phyloP scores from a whole-genome alignment of 2,113 vertebrate genomes.

The Phyllopteryx taeniolatus region DNA sequence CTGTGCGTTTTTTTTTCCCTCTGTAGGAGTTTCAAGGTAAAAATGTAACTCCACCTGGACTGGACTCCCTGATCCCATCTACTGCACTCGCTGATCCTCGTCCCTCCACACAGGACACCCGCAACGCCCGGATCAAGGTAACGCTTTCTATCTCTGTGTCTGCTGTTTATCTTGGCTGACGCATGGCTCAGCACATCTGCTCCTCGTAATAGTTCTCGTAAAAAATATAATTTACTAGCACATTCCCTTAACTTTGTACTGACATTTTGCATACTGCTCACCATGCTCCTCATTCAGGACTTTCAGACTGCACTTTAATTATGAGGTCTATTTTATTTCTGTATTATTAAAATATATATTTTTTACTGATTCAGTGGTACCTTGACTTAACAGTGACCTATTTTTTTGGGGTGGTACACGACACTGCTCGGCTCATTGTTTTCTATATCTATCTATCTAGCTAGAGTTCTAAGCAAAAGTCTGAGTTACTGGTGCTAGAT shows the following conservation, averaged over 20 bases:
- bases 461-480: too few species aligned
- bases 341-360: too few species aligned
- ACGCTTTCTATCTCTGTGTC: constrained; percentile 9
- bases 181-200: constrained; percentile 14
- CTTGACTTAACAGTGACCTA: too few species aligned
- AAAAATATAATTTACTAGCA: not conserved
- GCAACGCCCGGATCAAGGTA: constrained; percentile 49
- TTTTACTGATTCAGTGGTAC: too few species aligned
- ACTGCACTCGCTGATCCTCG: constrained; percentile 25
- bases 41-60: constrained; percentile 44
- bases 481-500: too few species aligned
- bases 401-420: too few species aligned
- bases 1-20: constrained; percentile 11
- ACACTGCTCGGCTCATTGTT: too few species aligned
- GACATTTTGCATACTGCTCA: too few species aligned
- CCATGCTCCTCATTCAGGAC: too few species aligned
- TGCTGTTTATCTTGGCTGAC: not conserved
- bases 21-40: constrained; percentile 78
- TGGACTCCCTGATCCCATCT: constrained; percentile 18
- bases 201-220: not conserved
- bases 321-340: too few species aligned
- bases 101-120: constrained; percentile 34
- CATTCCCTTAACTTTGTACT: not conserved
- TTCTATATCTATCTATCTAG: too few species aligned
- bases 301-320: too few species aligned